Conservation (phyloP, 2,888 invertebrate species). For the Boloria euphrosyne region DNA sequence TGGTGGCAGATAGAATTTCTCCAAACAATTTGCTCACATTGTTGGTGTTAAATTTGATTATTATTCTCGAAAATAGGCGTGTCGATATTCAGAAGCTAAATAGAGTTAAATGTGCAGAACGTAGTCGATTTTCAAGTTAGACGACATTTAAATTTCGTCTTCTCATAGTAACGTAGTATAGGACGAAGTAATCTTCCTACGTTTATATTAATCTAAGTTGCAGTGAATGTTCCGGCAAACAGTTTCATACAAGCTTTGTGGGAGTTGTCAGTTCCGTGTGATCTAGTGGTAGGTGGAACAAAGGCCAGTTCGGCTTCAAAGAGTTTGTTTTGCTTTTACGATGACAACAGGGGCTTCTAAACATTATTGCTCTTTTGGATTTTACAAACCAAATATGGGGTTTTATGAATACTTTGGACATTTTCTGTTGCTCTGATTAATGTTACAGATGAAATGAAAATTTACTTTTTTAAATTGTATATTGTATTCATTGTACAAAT, state of each 20-base stretch:
- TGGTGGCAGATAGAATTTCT: too few species aligned
- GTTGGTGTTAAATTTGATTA: too few species aligned
- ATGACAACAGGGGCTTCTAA: constrained; percentile 9
- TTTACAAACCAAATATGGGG: constrained; percentile 14
- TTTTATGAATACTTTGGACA: neutral
- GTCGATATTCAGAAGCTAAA: too few species aligned
- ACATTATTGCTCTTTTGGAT: constrained; percentile 17
- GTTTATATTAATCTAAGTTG: neutral
- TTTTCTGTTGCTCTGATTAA: neutral
- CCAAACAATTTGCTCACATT: too few species aligned
- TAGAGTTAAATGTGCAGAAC: too few species aligned
- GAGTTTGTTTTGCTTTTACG: constrained; percentile 9
- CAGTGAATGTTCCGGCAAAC: neutral
- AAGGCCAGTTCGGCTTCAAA: constrained; percentile 17
- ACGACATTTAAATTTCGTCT: neutral
- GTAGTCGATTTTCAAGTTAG: neutral
- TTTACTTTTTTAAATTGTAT: too few species aligned
- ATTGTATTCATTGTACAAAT: too few species aligned
- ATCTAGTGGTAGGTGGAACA: constrained; percentile 17
- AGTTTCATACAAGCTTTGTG: constrained; percentile 6
- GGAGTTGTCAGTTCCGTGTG: constrained; percentile 2
- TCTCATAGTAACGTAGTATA: neutral
- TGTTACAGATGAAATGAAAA: too few species aligned
- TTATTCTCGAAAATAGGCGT: too few species aligned
- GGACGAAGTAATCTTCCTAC: neutral